These are phyloP conservation scores for Lydus trimaculatus DNA, from an alignment of 2,888 invertebrate species.

Conservation along the genomic window DNA sequence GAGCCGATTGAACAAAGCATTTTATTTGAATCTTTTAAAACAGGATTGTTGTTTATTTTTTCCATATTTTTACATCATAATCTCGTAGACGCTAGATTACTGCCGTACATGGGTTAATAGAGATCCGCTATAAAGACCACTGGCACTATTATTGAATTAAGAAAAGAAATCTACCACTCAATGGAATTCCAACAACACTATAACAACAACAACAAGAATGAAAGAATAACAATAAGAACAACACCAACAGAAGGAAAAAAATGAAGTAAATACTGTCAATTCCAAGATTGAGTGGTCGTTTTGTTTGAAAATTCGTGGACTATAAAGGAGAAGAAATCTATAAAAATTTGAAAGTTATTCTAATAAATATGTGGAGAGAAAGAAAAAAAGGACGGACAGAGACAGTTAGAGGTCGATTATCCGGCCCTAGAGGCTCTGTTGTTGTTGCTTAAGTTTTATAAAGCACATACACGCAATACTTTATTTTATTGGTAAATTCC, in stretches of 20 bases:
- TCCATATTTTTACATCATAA: slow-evolving; percentile 36
- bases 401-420: slow-evolving; percentile 4
- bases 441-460: not conserved
- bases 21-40: not conserved
- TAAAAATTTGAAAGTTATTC: not conserved
- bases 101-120: slow-evolving; percentile 13
- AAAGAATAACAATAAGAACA: not conserved
- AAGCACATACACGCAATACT: not conserved
- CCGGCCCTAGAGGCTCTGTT: slow-evolving; percentile 8
- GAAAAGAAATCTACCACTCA: not conserved
- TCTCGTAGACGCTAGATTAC: slow-evolving; percentile 37
- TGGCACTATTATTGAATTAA: not conserved
- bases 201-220: not conserved
- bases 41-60: slow-evolving; percentile 29
- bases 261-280: slow-evolving; percentile 6
- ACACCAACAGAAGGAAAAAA: not conserved
- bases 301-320: not conserved
- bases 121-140: not conserved
- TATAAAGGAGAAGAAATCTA: not conserved
- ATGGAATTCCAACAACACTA: slow-evolving; percentile 8
- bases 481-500: slow-evolving; percentile 9
- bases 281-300: slow-evolving; percentile 1
- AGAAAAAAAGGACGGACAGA: not conserved
- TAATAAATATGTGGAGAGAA: not conserved
- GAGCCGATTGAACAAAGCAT: not conserved